These are phyloP conservation scores for Scotopteryx bipunctaria DNA, from an alignment of 2,888 invertebrate genomes.

Conservation along the genomic window DNA sequence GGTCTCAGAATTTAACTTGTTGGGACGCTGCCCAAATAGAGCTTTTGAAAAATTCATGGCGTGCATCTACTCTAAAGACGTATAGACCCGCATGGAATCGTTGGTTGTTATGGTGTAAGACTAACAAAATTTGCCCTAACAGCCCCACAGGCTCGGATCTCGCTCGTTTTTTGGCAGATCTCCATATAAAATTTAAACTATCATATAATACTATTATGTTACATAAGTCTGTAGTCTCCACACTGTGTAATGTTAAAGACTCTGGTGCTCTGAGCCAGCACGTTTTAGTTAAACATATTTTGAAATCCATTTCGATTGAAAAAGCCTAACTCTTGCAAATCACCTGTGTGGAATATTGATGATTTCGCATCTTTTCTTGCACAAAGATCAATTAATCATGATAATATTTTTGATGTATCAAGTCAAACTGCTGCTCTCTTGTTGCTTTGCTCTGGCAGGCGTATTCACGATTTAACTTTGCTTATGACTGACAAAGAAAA, in stretches of 20 bases:
- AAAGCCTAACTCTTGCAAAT: not conserved
- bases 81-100: not conserved
- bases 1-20: not conserved
- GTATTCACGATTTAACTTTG: not conserved
- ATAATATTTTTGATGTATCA: not conserved
- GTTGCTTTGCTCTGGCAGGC: not conserved
- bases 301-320: not conserved
- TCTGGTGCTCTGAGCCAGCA: not conserved
- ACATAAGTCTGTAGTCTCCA: conserved; percentile 33
- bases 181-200: conserved; percentile 20
- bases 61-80: not conserved
- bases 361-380: not conserved
- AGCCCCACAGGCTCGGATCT: conserved; percentile 7
- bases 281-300: not conserved
- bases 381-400: not conserved
- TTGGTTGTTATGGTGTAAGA: not conserved
- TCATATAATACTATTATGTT: conserved; percentile 30
- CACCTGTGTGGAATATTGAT: not conserved
- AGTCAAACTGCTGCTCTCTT: not conserved
- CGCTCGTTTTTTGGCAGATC: conserved; percentile 24
- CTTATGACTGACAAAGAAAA: not conserved
- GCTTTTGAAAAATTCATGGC: not conserved
- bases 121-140: not conserved
- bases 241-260: conserved; percentile 18
- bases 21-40: not conserved